Base-by-base conservation (phyloP, 2,113 vertebrate species). In the Cyanoliseus patagonus region DNA sequence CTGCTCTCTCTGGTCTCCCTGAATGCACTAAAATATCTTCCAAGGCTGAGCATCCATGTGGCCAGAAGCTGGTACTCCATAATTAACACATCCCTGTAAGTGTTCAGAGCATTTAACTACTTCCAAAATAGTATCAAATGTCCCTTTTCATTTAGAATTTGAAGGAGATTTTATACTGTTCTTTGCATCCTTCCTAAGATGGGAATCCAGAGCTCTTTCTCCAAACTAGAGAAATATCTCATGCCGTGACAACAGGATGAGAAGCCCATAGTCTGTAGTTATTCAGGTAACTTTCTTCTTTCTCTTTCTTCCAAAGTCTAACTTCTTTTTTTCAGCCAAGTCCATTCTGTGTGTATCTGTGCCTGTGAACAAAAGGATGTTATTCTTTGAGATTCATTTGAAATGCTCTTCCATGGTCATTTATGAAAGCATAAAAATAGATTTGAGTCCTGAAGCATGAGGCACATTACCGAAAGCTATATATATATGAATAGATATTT, bases 331-430 rank as follows among this genome's bases (percentile, higher is more conserved):
- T 81, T 47, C 84, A 90, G 78, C 84, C 87, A 88, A 95, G 91
- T 88, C 90, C 82, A 77, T 94, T 93, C 59, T 42, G 41, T 37
- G 70, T 94, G 35, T 75, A 33, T 87, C 90, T 79, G 52, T 62
- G 78, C 72, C 82, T 66, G 59, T 7, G 63, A 96, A 95, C 93
- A 97, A 94, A 97, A 96, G 84, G 93, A 90, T 91, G 84, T 74
- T 91, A 74, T 90, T 94, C 93, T 94, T 90, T 73, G 49, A 91
- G 87, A 70, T 77, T 44, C 31, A 10, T 82, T 94, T 88, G 74
- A 91, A 96, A 95, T 91, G 70, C n/a, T 95, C 53, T 88, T 97
- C 92, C 85, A 88, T 88, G 93, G 95, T 83, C 95, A 95, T 88
- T 97, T 92, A 27, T 28, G 78, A 83, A 83, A 91, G 87, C 59